Evolutionary conservation across 2,888 invertebrate genomes (phyloP).

Genomic region (Cactoblastis cactorum): DNA sequence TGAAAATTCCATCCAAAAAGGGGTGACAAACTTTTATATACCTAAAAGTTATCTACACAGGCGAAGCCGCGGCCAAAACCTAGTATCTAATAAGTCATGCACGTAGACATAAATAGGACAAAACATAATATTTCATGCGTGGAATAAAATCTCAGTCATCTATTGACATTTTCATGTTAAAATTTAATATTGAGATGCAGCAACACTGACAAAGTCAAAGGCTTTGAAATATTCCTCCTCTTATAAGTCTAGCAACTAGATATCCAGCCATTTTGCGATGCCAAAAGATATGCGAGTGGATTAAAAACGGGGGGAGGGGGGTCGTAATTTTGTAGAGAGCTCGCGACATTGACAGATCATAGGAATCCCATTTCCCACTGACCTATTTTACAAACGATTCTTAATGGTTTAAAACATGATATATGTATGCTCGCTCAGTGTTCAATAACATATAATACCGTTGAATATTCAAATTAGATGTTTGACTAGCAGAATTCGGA

Average conservation of each 20-base stretch:
- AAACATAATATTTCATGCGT: too few relatives aligned
- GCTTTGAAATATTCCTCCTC: neutral
- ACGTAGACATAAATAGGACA: too few relatives aligned
- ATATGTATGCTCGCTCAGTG: too few relatives aligned
- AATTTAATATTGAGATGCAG: neutral
- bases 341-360: conserved; percentile 2
- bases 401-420: too few relatives aligned
- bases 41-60: too few relatives aligned
- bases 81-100: too few relatives aligned
- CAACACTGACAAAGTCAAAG: conserved; percentile 3
- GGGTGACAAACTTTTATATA: too few relatives aligned
- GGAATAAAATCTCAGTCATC: neutral
- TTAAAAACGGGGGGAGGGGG: conserved; percentile 1
- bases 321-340: conserved; percentile 3
- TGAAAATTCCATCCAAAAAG: too few relatives aligned
- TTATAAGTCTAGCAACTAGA: neutral
- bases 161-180: neutral
- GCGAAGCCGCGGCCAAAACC: too few relatives aligned
- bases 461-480: too few relatives aligned
- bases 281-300: conserved; percentile 9
- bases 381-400: neutral
- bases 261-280: neutral
- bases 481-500: too few relatives aligned
- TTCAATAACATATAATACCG: too few relatives aligned
- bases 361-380: neutral